Percentiles rank a stretch among this genome's conserved stretches.
phyloP scores from a whole-genome alignment of 2,888 invertebrate species.

The Drosophila prolongata region DNA sequence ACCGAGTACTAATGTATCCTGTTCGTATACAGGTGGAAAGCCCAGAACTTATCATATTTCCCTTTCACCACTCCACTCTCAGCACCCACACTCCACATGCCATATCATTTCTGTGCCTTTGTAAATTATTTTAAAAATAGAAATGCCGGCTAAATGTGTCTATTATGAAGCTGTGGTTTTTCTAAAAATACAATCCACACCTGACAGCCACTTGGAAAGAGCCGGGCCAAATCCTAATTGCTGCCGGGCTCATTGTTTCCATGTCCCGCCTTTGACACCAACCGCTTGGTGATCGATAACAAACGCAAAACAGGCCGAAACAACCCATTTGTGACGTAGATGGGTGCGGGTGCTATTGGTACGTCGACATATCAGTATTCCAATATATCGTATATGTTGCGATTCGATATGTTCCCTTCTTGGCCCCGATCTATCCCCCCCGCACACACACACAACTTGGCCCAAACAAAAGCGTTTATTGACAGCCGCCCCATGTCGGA shows the following conservation, averaged over 20 bases:
- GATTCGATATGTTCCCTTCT: conserved; percentile 18
- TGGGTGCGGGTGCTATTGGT: conserved; percentile 33
- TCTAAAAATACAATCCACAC: conserved; percentile 66
- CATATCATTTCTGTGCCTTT: conserved; percentile 38
- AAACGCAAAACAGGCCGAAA: conserved; percentile 15
- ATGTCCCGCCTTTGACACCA: conserved; percentile 25
- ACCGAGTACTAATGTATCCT: conserved; percentile 23
- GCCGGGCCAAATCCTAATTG: conserved; percentile 45
- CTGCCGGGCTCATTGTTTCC: conserved; percentile 37
- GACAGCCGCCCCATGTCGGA: conserved; percentile 71
- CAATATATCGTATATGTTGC: background rate
- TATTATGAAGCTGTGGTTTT: conserved; percentile 70
- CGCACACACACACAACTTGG: background rate
- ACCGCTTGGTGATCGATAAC: conserved; percentile 43
- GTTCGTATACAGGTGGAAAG: conserved; percentile 34
- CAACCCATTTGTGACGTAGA: conserved; percentile 74
- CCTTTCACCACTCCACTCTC: conserved; percentile 3
- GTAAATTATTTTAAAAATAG: conserved; percentile 67
- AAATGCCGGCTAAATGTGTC: conserved; percentile 66
- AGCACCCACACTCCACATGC: conserved; percentile 7
- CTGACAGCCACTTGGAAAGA: conserved; percentile 42
- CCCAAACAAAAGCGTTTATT: conserved; percentile 51
- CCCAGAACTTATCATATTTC: conserved; percentile 16
- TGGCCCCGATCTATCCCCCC: background rate
- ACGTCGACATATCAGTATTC: conserved; percentile 18